Conservation (phyloP, 1,140 invertebrate species). For the Dufourea novaeangliae region DNA sequence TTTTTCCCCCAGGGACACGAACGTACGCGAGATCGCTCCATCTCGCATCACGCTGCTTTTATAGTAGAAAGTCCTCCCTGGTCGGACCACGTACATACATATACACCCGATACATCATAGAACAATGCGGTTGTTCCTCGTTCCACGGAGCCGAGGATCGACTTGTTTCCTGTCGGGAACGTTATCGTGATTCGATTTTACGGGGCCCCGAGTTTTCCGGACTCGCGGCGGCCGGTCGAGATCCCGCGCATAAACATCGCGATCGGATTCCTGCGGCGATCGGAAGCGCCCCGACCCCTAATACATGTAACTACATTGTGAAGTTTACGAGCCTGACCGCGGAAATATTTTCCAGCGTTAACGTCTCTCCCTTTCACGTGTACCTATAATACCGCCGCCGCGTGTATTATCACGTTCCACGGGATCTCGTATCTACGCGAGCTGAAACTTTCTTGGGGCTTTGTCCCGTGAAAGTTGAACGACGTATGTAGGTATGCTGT, state of each 20-base stretch:
- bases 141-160: constrained; percentile 1
- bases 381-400: too few species aligned
- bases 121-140: constrained; percentile 39
- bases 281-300: background rate
- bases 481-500: background rate
- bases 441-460: background rate
- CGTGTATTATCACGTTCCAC: background rate
- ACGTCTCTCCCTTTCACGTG: background rate
- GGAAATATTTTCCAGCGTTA: background rate
- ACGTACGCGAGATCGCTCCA: constrained; percentile 24
- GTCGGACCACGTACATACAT: too few species aligned
- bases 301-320: background rate
- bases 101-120: constrained; percentile 43
- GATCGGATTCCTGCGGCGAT: background rate
- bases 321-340: background rate
- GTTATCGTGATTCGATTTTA: constrained; percentile 14
- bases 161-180: constrained; percentile 1
- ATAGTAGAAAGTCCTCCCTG: constrained; percentile 47
- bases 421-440: background rate
- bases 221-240: background rate
- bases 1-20: too few species aligned
- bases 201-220: too few species aligned
- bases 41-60: constrained; percentile 40
- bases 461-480: background rate
- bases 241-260: background rate